Base-by-base conservation (phyloP, 2,797 vertebrate genomes). In the Poeciliopsis gracilis region DNA sequence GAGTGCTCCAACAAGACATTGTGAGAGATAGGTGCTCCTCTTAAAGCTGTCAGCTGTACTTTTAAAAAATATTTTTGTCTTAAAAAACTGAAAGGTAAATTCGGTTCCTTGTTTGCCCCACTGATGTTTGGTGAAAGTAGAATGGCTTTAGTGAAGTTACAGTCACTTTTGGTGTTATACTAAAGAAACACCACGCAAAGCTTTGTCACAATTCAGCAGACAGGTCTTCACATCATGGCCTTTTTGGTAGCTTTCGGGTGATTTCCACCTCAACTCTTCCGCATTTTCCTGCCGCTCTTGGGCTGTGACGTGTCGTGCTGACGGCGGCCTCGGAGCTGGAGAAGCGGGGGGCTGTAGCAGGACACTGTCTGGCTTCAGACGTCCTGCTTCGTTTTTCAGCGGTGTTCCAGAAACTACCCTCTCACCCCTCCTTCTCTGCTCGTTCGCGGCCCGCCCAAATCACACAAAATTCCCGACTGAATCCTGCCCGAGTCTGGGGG, bases 241-340 rank as follows among this genome's bases (percentile, higher is more conserved):
- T 94, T 84, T 90, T 90, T 83, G 82, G 86, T 90, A 88, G 82
- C 90, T 87, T 87, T 82, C 89, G 85, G 82, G 89, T 89, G 84
- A 92, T 94, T 95, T 96, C 95, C 95, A 94, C 95, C 95, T 91
- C 93, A 95, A 94, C 96, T 81, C 92, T 95, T 98, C 97, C 97
- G 97, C 96, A 95, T 97, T 97, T 97, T 97, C 97, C 97, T 97
- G 95, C 96, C 93, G 95, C 96, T 96, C 94, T 96, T 94, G 94
- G 96, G 96, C 97, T 96, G 97, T 98, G 97, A 98, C 97, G 97
- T 98, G 95, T 96, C 91, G 96, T 95, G 96, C 96, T 97, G 97
- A 97, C 97, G 97, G 97, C 97, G 96, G 97, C 96, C 95, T 96
- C 94, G 95, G 93, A 93, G 95, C 94, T 96, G 96, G 96, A 95